Evolutionary conservation across 2,113 vertebrate genomes (phyloP).

Genomic region (Eleginops maclovinus): DNA sequence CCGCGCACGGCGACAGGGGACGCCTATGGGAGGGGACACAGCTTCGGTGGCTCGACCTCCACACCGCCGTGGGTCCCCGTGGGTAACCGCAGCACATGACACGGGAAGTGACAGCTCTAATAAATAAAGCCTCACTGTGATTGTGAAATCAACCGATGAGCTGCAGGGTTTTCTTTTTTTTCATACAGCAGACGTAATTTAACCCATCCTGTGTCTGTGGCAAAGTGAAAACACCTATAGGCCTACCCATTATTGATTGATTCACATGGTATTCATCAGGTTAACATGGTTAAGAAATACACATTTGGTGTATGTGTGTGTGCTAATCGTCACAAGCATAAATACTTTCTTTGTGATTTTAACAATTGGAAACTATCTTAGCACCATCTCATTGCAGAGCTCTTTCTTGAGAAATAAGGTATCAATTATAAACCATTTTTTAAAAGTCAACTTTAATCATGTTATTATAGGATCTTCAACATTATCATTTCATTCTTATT

Average conservation of each 20-base stretch:
- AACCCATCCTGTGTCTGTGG: slow-evolving; percentile 15
- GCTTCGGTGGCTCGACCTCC: slow-evolving; percentile 53
- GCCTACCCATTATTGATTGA: neutral
- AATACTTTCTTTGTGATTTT: too few relatives aligned
- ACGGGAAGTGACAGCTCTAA: slow-evolving; percentile 13
- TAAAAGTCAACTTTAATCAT: neutral
- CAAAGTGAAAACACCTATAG: too few relatives aligned
- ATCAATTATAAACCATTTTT: neutral
- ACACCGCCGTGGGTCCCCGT: slow-evolving; percentile 26
- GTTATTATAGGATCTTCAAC: neutral
- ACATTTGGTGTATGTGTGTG: neutral
- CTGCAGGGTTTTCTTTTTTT: neutral
- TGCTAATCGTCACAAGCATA: neutral
- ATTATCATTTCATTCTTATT: neutral
- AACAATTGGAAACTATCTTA: too few relatives aligned
- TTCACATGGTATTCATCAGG: slow-evolving; percentile 22
- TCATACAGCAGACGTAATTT: slow-evolving; percentile 10
- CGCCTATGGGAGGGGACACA: slow-evolving; percentile 66
- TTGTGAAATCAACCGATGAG: slow-evolving; percentile 12
- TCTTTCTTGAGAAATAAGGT: neutral
- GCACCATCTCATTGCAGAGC: too few relatives aligned
- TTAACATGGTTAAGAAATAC: neutral
- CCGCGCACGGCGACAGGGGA: slow-evolving; percentile 54
- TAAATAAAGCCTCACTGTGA: slow-evolving; percentile 27
- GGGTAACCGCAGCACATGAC: slow-evolving; percentile 46